These are phyloP conservation scores for Brachypteracias leptosomus DNA, from an alignment of 2,113 vertebrate genomes.

Conservation along the genomic window DNA sequence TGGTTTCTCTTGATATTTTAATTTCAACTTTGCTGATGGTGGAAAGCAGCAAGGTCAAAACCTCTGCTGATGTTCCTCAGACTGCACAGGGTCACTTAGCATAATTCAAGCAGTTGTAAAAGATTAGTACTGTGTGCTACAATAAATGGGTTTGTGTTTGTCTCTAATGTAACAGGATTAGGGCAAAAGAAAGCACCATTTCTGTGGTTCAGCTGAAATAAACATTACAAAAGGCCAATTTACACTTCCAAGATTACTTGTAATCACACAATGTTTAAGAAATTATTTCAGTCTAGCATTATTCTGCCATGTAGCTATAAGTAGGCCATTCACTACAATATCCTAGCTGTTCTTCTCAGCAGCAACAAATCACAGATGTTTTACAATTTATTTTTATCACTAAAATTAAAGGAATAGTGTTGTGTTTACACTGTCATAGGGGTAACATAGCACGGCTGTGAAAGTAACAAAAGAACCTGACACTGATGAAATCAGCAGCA, in stretches of 20 bases:
- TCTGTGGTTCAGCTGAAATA: conserved; percentile 29
- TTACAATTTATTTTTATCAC: conserved; percentile 37
- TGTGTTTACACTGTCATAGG: conserved; percentile 33
- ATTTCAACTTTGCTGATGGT: background rate
- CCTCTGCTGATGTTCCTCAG: background rate
- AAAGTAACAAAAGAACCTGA: conserved; percentile 29
- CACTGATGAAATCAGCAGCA: background rate
- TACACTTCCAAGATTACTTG: conserved; percentile 18
- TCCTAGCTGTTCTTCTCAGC: background rate
- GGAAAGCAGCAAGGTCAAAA: background rate
- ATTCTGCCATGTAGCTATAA: background rate
- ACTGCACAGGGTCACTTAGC: background rate
- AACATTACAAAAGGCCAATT: conserved; percentile 49
- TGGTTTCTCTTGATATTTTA: conserved; percentile 56
- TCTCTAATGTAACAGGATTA: background rate
- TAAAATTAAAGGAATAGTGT: conserved; percentile 23
- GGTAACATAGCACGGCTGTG: conserved; percentile 20
- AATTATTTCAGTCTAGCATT: background rate
- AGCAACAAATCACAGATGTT: conserved; percentile 15
- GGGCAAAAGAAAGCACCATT: background rate
- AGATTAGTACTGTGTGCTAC: background rate
- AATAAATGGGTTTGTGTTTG: background rate
- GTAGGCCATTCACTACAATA: conserved; percentile 11
- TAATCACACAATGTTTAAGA: conserved; percentile 29
- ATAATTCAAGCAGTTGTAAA: conserved; percentile 18